Percentiles rank a stretch among this genome's conserved stretches.
Conservation (phyloP, 2,113 vertebrate genomes). For the Naja naja region DNA sequence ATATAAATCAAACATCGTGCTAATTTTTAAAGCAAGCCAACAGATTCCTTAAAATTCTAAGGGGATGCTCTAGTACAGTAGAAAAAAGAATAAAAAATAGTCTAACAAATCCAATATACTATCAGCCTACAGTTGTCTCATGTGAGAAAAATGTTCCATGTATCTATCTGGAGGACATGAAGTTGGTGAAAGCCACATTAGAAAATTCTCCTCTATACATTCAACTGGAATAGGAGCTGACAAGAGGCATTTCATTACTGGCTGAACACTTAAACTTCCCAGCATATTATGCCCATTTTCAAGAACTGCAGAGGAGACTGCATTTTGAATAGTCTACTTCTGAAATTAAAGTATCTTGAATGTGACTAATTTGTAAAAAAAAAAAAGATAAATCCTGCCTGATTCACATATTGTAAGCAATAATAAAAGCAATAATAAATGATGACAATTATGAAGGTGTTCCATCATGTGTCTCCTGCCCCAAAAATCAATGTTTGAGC, state of each 20-base stretch:
- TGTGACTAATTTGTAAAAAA: neutral
- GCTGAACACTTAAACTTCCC: neutral
- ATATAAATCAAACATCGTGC: accelerated
- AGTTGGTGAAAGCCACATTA: neutral
- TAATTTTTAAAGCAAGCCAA: conserved; percentile 36
- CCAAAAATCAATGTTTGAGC: neutral
- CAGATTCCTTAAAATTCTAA: neutral
- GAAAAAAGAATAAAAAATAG: conserved; percentile 20
- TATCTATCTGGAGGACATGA: neutral
- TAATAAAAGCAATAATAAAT: neutral
- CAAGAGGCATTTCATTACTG: neutral
- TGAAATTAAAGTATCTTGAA: neutral
- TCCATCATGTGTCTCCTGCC: no score
- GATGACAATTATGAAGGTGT: neutral
- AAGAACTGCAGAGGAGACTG: neutral
- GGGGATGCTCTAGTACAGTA: conserved; percentile 46
- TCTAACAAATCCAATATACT: conserved; percentile 37
- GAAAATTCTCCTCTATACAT: neutral
- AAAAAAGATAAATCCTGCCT: neutral
- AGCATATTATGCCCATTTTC: neutral
- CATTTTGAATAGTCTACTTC: neutral
- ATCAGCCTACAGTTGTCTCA: neutral
- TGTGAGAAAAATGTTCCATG: neutral
- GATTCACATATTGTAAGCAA: neutral
- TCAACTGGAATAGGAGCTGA: neutral